Percentiles rank a stretch among this genome's conserved stretches.
Conservation (phyloP, 2,113 vertebrate species). For the Patagioenas fasciata region DNA sequence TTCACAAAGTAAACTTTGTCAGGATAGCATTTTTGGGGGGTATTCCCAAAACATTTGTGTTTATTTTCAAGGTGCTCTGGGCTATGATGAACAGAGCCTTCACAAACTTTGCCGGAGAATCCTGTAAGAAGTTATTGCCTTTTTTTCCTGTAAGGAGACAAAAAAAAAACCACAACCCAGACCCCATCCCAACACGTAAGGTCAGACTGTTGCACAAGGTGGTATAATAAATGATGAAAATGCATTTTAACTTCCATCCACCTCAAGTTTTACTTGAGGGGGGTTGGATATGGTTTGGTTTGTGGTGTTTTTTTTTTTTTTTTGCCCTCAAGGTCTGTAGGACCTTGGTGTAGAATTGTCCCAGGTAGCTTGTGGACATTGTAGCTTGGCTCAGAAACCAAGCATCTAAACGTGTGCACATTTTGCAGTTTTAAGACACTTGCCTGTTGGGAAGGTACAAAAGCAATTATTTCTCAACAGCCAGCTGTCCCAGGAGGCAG, state of each 20-base stretch:
- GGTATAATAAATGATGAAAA: neutral
- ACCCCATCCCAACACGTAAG: too few species aligned
- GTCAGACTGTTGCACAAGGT: too few species aligned
- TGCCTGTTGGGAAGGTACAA: neutral
- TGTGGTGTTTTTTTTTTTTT: too few species aligned
- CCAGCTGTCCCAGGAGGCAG: neutral
- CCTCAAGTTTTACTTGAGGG: fast-evolving
- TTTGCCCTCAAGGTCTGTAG: neutral
- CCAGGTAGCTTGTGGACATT: fast-evolving
- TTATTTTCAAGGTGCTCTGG: neutral
- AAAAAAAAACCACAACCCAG: too few species aligned
- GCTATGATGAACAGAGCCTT: neutral
- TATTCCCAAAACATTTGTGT: neutral
- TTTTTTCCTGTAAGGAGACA: too few species aligned
- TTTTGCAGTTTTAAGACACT: neutral
- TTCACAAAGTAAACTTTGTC: neutral
- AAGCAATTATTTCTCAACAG: neutral
- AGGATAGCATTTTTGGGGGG: fast-evolving
- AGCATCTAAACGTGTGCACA: fast-evolving
- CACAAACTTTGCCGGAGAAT: neutral
- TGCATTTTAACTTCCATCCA: neutral
- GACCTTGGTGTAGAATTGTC: fast-evolving
- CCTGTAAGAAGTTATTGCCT: fast-evolving
- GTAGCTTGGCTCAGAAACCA: fast-evolving
- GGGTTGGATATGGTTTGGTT: too few species aligned